A percentile compares a stretch with the other conserved stretches of the same genome.
phyloP scores from a whole-genome alignment of 2,113 vertebrate species.

The Misgurnus mizolepis region DNA sequence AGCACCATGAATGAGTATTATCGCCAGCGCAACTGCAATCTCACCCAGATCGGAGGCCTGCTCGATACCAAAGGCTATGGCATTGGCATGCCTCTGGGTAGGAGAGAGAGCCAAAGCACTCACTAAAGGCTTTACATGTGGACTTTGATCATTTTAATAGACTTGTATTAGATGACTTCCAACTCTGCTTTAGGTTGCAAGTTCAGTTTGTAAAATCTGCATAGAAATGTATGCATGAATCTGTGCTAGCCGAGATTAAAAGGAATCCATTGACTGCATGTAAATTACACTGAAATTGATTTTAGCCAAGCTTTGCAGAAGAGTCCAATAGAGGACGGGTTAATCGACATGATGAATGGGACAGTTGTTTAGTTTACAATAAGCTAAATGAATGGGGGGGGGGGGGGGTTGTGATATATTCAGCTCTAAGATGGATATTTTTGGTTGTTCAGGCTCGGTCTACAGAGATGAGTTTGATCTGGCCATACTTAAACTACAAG shows the following conservation, averaged over 20 bases:
- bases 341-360: conserved; percentile 21
- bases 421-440: conserved; percentile 13
- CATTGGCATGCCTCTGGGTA: conserved; percentile 97
- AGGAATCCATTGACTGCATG: neutral
- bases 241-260: neutral
- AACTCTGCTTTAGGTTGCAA: neutral
- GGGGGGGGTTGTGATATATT: neutral
- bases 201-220: neutral
- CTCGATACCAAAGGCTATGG: conserved; percentile 99
- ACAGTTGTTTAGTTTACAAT: neutral
- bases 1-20: conserved; percentile 99
- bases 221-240: neutral
- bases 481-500: conserved; percentile 96
- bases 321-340: neutral
- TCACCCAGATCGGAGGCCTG: conserved; percentile 97
- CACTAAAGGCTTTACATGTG: neutral
- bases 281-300: conserved; percentile 19
- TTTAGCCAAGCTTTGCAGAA: neutral
- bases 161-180: neutral
- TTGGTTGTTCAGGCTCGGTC: conserved; percentile 80
- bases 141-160: neutral
- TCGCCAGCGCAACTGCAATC: conserved; percentile 96
- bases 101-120: conserved; percentile 34
- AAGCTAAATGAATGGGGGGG: neutral
- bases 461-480: conserved; percentile 97